Evolutionary conservation across 2,113 vertebrate genomes (phyloP), one percentile per base, ranked within the genome.

Genomic region (Beaufortia kweichowensis): DNA sequence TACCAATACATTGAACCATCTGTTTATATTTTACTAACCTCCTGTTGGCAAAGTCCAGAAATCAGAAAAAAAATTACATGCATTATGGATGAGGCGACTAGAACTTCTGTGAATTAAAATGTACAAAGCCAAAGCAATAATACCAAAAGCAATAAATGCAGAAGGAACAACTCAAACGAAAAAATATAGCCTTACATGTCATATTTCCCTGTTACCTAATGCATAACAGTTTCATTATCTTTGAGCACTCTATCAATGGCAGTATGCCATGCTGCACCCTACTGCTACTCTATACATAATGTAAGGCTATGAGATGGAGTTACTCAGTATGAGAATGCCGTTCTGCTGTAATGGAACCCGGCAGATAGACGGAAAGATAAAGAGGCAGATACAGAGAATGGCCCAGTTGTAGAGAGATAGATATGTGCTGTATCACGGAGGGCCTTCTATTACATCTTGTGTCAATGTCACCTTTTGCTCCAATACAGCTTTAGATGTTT

Each of bases 211-310:
- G 11, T 39, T 35, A 35, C 33, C 33, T 35, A 9, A 35, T 35
- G 33, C 10, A 9, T 35, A 35, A 35, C 41, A n/a, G 21, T 33
- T 4, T 19, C 12, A 0, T 56, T 24, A 31, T 53, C 19, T 19
- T 66, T 66, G 15, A 28, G 24, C 41, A 48, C 28, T 46, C 43
- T 39, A 26, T 56, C 66, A 55, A 29, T 19, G 53, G n/a, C 67
- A 21, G 28, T 69, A 53, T 70, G 28, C 17, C 29, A 10, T 57
- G 29, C 68, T 56, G 68, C 68, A 57, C 50, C 31, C 2, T 50
- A 70, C 48, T 41, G 17, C 69, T 72, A 72, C 39, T 76, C 73
- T 59, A 84, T 90, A 76, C 80, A 91, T 91, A 85, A 91, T 90
- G 88, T 78, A 90, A 76, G 46, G 8, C 17, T 28, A 21, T 4